Percentiles rank a stretch among this genome's conserved stretches.
These are phyloP conservation scores for Machimus atricapillus DNA, from an alignment of 2,888 invertebrate genomes.

Conservation along the genomic window DNA sequence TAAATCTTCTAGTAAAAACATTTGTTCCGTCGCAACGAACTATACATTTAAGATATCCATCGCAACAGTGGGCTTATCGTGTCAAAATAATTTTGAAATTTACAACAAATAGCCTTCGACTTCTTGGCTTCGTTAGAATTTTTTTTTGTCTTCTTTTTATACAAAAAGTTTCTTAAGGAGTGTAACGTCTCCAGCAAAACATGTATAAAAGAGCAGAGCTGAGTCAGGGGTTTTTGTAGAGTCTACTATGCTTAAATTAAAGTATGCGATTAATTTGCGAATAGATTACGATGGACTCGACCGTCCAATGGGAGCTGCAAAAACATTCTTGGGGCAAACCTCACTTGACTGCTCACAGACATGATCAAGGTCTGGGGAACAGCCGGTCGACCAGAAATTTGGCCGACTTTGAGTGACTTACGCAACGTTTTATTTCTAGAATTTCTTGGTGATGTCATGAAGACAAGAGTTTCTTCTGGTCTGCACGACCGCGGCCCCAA, in stretches of 20 bases:
- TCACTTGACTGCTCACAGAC: neutral
- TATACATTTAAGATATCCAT: neutral
- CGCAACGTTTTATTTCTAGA: conserved; percentile 27
- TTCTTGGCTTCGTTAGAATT: neutral
- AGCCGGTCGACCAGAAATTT: neutral
- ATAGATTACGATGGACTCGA: neutral
- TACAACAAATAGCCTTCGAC: neutral
- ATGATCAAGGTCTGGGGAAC: neutral
- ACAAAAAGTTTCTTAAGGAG: neutral
- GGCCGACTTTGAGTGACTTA: conserved; percentile 2
- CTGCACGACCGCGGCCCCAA: neutral
- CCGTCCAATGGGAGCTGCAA: neutral
- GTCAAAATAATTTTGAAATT: neutral
- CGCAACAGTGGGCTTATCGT: neutral
- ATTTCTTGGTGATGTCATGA: conserved; percentile 1
- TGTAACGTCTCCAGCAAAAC: neutral
- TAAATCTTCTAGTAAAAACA: neutral
- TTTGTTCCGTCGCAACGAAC: neutral
- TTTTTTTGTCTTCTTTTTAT: neutral
- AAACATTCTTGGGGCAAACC: neutral
- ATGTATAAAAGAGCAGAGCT: neutral
- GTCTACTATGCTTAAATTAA: neutral
- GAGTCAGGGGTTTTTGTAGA: neutral
- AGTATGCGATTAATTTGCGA: neutral
- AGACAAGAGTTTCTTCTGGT: neutral